Conservation (phyloP, 2,888 invertebrate genomes). For the Orthosia gothica region DNA sequence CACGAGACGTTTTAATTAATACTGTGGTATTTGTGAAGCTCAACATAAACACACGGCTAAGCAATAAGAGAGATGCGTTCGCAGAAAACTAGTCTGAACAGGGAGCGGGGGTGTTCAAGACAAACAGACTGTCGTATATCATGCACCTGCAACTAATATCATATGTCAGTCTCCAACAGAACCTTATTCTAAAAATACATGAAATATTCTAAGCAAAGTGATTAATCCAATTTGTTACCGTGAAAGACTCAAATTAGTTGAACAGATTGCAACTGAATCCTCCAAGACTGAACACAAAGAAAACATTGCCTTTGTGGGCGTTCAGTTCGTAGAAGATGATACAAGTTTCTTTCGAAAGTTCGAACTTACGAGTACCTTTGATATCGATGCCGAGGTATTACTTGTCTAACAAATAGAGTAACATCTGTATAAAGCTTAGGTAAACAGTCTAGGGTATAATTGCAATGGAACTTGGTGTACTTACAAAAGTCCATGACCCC, state of each 20-base stretch:
- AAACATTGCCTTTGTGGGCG: slow-evolving; percentile 29
- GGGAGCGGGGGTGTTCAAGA: slow-evolving; percentile 15
- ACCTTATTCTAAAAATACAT: neutral
- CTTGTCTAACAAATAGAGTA: slow-evolving; percentile 36
- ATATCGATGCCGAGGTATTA: slow-evolving; percentile 25
- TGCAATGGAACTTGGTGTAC: slow-evolving; percentile 30
- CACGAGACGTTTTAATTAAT: slow-evolving; percentile 36
- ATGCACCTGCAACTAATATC: slow-evolving; percentile 18
- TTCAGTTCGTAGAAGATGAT: slow-evolving; percentile 18
- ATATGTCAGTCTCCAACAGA: slow-evolving; percentile 11
- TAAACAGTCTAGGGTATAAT: slow-evolving; percentile 21
- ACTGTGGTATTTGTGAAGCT: slow-evolving; percentile 36
- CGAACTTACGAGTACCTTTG: slow-evolving; percentile 19
- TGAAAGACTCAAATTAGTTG: slow-evolving; percentile 37
- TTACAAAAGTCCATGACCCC: slow-evolving; percentile 55
- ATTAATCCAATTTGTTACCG: slow-evolving; percentile 44
- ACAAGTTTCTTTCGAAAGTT: slow-evolving; percentile 26
- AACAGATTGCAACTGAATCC: slow-evolving; percentile 34
- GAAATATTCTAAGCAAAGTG: slow-evolving; percentile 9
- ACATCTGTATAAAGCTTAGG: slow-evolving; percentile 19
- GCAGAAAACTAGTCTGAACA: slow-evolving; percentile 8
- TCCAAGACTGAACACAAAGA: slow-evolving; percentile 41
- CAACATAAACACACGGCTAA: slow-evolving; percentile 34
- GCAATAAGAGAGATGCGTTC: slow-evolving; percentile 28
- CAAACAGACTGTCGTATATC: slow-evolving; percentile 1